These are phyloP conservation scores for Oncorhynchus nerka DNA, from an alignment of 2,113 vertebrate species.

Conservation along the genomic window DNA sequence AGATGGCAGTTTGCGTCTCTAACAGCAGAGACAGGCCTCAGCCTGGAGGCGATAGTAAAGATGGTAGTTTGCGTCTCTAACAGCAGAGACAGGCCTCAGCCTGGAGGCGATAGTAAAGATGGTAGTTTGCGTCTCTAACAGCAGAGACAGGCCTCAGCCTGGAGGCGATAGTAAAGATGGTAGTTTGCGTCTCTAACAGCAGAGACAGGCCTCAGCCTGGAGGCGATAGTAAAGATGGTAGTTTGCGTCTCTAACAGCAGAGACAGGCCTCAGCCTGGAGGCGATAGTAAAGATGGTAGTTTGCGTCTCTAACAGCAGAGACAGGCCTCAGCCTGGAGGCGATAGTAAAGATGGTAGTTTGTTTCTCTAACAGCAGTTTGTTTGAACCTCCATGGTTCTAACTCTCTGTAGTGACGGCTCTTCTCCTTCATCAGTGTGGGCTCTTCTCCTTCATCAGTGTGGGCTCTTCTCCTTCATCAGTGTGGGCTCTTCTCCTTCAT, in stretches of 20 bases:
- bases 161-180: constrained; percentile 45
- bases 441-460: too few species aligned
- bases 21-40: too few species aligned
- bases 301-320: too few species aligned
- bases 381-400: constrained; percentile 49
- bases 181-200: not conserved
- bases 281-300: constrained; percentile 39
- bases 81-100: constrained; percentile 39
- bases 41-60: constrained; percentile 53
- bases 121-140: not conserved
- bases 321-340: too few species aligned
- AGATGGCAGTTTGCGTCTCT: not conserved
- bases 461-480: too few species aligned
- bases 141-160: constrained; percentile 24
- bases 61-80: not conserved
- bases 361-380: constrained; percentile 35
- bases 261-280: constrained; percentile 34
- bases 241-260: not conserved
- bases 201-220: constrained; percentile 38
- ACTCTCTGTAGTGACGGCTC: constrained; percentile 49
- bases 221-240: constrained; percentile 48
- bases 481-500: too few species aligned
- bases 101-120: constrained; percentile 48
- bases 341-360: too few species aligned
- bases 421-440: constrained; percentile 30